Evolutionary conservation across 2,113 vertebrate genomes (phyloP).

Genomic region (Tenrec ecaudatus): DNA sequence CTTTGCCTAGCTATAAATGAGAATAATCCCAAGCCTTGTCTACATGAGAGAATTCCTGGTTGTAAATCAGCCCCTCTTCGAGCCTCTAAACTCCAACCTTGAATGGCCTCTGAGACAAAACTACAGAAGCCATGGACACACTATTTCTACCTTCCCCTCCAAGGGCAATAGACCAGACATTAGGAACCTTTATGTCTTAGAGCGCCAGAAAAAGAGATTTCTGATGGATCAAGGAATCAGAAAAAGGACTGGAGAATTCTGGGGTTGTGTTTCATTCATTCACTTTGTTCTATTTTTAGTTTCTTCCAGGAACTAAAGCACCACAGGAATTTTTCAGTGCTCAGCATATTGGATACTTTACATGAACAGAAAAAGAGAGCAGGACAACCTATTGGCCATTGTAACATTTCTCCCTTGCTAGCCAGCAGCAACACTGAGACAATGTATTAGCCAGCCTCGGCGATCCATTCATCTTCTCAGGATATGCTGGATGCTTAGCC

Average conservation of each 20-base stretch:
- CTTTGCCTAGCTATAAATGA: constrained; percentile 3
- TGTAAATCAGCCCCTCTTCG: constrained; percentile 3
- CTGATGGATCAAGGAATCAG: constrained; percentile 17
- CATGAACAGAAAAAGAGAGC: constrained; percentile 57
- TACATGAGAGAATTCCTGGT: constrained; percentile 7
- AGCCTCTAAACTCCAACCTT: neutral
- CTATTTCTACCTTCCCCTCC: neutral
- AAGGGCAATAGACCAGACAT: neutral
- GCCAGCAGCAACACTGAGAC: constrained; percentile 64
- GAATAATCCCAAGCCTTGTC: constrained; percentile 13
- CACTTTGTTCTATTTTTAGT: constrained; percentile 54
- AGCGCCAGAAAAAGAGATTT: constrained; percentile 12
- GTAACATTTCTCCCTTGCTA: constrained; percentile 39
- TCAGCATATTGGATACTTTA: constrained; percentile 42
- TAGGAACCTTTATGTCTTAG: neutral
- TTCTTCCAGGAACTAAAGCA: constrained; percentile 45
- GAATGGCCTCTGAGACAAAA: constrained; percentile 15
- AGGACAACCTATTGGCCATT: neutral
- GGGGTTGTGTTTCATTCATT: constrained; percentile 32
- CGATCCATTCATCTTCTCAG: constrained; percentile 61
- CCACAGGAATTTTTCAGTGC: constrained; percentile 13
- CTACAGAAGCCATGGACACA: neutral
- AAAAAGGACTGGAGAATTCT: neutral
- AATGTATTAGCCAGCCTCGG: constrained; percentile 61
- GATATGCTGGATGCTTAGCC: constrained; percentile 49